Conservation (phyloP, 2,113 vertebrate genomes). For the Bostrychus sinensis region DNA sequence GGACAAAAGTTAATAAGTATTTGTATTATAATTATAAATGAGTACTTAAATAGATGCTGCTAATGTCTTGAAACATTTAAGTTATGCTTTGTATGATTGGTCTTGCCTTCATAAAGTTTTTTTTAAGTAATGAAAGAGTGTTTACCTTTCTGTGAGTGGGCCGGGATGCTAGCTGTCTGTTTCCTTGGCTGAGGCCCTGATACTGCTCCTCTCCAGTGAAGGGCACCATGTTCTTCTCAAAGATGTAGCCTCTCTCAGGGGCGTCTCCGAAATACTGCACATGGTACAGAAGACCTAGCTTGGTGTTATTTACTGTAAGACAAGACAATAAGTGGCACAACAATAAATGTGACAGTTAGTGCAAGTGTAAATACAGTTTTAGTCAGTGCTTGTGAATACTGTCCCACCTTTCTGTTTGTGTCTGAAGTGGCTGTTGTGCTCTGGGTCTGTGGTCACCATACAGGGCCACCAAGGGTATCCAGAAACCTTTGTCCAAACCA, state of each 20-base stretch:
- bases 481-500: slow-evolving; percentile 96
- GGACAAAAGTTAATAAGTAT: too few species aligned
- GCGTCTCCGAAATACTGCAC: slow-evolving; percentile 96
- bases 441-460: slow-evolving; percentile 94
- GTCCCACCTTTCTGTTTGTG: slow-evolving; percentile 88
- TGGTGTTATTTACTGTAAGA: slow-evolving; percentile 81
- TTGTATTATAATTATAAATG: too few species aligned
- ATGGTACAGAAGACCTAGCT: slow-evolving; percentile 85
- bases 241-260: slow-evolving; percentile 93
- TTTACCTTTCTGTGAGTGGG: slow-evolving; percentile 87
- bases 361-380: background rate
- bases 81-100: too few species aligned
- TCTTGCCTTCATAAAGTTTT: too few species aligned
- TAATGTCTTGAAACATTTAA: too few species aligned
- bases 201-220: slow-evolving; percentile 92
- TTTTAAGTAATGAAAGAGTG: too few species aligned
- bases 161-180: slow-evolving; percentile 82
- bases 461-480: slow-evolving; percentile 99
- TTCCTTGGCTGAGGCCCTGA: slow-evolving; percentile 85
- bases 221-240: slow-evolving; percentile 91
- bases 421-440: slow-evolving; percentile 86
- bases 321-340: background rate
- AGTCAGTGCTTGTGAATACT: background rate
- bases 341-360: background rate
- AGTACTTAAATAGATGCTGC: too few species aligned